Evolutionary conservation across 2,888 invertebrate genomes (phyloP).

Genomic region (Phyto melanocephala): DNA sequence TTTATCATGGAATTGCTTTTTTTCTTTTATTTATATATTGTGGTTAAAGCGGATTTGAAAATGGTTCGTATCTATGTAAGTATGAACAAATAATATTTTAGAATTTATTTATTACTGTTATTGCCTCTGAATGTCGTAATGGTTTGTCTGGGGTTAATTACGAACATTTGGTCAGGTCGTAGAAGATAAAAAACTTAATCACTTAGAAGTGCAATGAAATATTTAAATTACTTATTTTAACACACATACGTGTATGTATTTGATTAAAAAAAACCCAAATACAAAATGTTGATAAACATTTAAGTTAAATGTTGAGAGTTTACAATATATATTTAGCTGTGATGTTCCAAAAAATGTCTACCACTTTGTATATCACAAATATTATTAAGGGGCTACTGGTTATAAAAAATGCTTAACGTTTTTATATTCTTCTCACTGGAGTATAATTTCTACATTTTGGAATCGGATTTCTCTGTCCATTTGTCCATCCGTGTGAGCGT

Average conservation of each 20-base stretch:
- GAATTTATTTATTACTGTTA: conserved; percentile 49
- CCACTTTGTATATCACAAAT: too few species aligned
- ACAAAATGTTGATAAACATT: neutral
- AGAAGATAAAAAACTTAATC: conserved; percentile 62
- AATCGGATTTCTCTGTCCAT: too few species aligned
- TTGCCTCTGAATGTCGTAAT: conserved; percentile 37
- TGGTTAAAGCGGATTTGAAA: conserved; percentile 15
- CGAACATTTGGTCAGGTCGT: conserved; percentile 73
- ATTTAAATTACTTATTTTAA: conserved; percentile 10
- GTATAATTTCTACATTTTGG: too few species aligned
- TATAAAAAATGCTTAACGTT: too few species aligned
- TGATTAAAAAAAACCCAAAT: neutral
- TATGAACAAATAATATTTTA: conserved; percentile 60
- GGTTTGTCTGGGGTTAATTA: conserved; percentile 72
- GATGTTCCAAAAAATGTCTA: too few species aligned
- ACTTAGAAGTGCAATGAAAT: conserved; percentile 43
- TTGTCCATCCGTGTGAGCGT: too few species aligned
- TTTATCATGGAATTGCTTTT: conserved; percentile 53
- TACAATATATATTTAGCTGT: too few species aligned
- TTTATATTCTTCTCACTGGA: too few species aligned
- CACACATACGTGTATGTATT: too few species aligned
- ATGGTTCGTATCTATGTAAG: neutral
- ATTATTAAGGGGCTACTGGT: too few species aligned
- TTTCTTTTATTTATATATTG: neutral
- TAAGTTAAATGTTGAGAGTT: too few species aligned